Percentiles rank a stretch among this genome's conserved stretches.
Conservation (phyloP, 1,140 invertebrate species). For the Drosophila kurseongensis region DNA sequence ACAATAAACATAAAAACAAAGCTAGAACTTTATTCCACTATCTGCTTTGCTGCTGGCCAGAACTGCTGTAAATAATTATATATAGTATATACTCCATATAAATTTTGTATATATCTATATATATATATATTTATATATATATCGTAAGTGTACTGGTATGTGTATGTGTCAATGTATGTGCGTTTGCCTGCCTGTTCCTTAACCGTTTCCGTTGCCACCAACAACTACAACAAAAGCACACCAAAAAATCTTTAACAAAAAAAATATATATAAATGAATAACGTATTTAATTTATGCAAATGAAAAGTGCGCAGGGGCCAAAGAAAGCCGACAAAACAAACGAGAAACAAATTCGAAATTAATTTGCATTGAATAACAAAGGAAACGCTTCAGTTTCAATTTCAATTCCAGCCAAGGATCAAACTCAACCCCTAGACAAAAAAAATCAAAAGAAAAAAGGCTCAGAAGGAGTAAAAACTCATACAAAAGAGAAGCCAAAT, state of each 20-base stretch:
- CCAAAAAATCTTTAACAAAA: constrained; percentile 28
- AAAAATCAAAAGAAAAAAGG: constrained; percentile 34
- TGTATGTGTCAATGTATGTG: constrained; percentile 43
- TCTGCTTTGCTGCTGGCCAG: constrained; percentile 35
- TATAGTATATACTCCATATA: constrained; percentile 14
- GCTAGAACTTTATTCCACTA: constrained; percentile 31
- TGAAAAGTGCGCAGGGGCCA: constrained; percentile 43
- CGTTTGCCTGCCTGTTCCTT: constrained; percentile 28
- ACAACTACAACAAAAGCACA: constrained; percentile 14
- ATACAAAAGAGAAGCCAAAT: constrained; percentile 42
- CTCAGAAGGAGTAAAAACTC: constrained; percentile 1
- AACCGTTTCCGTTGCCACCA: constrained; percentile 21
- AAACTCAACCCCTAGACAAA: constrained; percentile 9
- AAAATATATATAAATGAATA: not conserved
- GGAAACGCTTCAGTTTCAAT: constrained; percentile 44
- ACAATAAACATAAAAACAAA: constrained; percentile 24
- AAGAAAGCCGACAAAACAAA: constrained; percentile 16
- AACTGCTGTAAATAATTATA: constrained; percentile 44
- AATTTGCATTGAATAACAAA: constrained; percentile 73
- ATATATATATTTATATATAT: not conserved
- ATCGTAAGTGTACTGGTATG: constrained; percentile 18
- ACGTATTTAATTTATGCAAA: constrained; percentile 63
- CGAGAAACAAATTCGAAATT: constrained; percentile 68
- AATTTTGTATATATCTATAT: constrained; percentile 6
- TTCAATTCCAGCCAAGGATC: constrained; percentile 40